phyloP scores from a whole-genome alignment of 2,113 vertebrate genomes.

The Oceanodroma tethys region DNA sequence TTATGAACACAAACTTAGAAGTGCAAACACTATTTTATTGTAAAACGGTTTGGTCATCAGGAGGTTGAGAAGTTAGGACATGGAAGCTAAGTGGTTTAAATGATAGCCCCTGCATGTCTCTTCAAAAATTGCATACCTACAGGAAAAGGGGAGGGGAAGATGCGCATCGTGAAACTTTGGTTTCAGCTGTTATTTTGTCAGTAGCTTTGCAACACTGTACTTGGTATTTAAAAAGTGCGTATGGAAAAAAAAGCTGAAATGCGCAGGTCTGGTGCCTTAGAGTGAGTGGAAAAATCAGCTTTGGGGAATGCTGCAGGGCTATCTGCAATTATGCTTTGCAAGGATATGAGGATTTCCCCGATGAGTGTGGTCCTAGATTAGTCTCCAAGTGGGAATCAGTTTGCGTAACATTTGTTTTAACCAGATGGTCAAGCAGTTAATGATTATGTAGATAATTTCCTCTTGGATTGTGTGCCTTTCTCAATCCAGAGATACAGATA shows the following conservation, averaged over 20 bases:
- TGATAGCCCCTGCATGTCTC: neutral
- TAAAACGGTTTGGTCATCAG: neutral
- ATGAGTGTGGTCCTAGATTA: neutral
- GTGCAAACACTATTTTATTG: neutral
- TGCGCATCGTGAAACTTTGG: neutral
- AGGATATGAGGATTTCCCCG: fast-evolving
- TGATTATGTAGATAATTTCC: neutral
- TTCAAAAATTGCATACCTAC: neutral
- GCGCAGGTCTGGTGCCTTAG: neutral
- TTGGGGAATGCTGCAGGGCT: neutral
- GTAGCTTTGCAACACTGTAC: neutral
- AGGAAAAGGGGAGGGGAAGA: neutral
- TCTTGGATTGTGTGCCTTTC: neutral
- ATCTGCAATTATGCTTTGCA: neutral
- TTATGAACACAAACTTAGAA: neutral
- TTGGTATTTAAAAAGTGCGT: fast-evolving
- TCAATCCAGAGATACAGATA: neutral
- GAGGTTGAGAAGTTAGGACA: neutral
- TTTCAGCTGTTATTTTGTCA: neutral
- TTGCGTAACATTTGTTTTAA: neutral
- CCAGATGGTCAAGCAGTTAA: neutral
- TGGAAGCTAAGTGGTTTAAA: neutral
- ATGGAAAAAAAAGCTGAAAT: neutral
- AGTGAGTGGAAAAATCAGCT: neutral
- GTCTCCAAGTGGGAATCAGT: neutral